Base-by-base conservation (phyloP, 2,797 vertebrate species). In the Sphaeramia orbicularis region DNA sequence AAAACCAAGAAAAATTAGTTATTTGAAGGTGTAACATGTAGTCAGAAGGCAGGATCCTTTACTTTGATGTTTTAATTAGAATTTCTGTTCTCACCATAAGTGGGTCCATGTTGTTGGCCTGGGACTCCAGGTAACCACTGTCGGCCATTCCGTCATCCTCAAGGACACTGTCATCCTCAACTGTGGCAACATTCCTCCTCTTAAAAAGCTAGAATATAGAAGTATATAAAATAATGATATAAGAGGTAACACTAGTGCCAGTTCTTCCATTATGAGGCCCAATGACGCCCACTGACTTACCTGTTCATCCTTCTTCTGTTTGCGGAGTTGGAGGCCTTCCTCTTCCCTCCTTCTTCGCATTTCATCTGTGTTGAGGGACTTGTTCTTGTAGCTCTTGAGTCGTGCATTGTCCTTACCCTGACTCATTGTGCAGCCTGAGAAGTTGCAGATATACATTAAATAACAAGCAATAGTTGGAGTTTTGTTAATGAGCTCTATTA, bases 311-410 rank as follows among this genome's bases (percentile, higher is more conserved):
- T 98, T 95, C 84, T 99, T 99, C 76, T 98, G 98, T 92, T 99
- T 99, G 37, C 98, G 94, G 42, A 99, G 93, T 85, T 99, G 98
- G 52, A 99, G 90, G 32, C 98, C 98, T 90, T 99, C 98, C 76
- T 99, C 98, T 82, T 99, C 98, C 79, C 98, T 95, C 87, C 98
- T 95, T 35, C 98, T 95, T 65, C 97, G 95, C 98, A 99, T 99
- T 83, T 99, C 98, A 19, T 99, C 98, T 38, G 97, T 95, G 85
- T 99, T 99, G 60, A 99, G 93, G 41, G 98, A 98, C 87, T 99
- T 99, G 94, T 99, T 98, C 93, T 99, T 99, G 85, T 99, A 99
- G 94, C 98, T 98, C 86, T 98, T 98, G 85, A 99, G 94, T 82
- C 98, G 95, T 84, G 96, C 96, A 91, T 98, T 98, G 80, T 99